phyloP scores from a whole-genome alignment of 2,797 vertebrate genomes.

The Tokudaia muenninki region DNA sequence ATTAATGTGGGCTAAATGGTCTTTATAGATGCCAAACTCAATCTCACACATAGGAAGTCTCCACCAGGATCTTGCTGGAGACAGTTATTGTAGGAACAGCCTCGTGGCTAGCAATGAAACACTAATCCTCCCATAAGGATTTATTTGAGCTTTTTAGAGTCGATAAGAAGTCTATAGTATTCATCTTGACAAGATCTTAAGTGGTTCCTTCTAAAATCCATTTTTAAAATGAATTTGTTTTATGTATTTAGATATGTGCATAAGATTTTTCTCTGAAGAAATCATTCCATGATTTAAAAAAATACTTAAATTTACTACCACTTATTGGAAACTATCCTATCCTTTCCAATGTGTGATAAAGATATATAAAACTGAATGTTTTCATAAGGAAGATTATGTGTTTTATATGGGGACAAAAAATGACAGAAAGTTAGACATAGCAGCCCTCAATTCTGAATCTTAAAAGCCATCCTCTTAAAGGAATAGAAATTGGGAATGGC shows the following conservation, averaged over 20 bases:
- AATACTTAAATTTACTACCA: constrained; percentile 33
- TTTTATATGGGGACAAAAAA: constrained; percentile 37
- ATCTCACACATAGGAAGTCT: neutral
- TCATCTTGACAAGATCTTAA: constrained; percentile 52
- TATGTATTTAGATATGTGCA: constrained; percentile 21
- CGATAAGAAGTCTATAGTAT: constrained; percentile 32
- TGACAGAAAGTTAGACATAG: constrained; percentile 24
- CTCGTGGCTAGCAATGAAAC: neutral
- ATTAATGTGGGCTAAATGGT: neutral
- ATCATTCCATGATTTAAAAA: neutral
- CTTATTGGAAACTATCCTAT: constrained; percentile 48
- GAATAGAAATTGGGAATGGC: neutral
- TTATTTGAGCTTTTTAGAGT: constrained; percentile 17
- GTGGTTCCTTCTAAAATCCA: constrained; percentile 47
- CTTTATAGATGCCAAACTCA: neutral
- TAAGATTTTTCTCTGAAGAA: constrained; percentile 40
- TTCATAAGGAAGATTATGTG: neutral
- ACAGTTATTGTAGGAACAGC: neutral
- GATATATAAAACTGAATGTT: constrained; percentile 28
- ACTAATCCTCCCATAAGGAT: neutral
- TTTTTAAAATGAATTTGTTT: constrained; percentile 68
- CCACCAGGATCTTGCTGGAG: neutral
- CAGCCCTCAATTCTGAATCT: neutral
- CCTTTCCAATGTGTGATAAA: neutral
- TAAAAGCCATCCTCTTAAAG: neutral